Conservation (phyloP, 2,797 vertebrate species). For the Sarcophilus harrisii region DNA sequence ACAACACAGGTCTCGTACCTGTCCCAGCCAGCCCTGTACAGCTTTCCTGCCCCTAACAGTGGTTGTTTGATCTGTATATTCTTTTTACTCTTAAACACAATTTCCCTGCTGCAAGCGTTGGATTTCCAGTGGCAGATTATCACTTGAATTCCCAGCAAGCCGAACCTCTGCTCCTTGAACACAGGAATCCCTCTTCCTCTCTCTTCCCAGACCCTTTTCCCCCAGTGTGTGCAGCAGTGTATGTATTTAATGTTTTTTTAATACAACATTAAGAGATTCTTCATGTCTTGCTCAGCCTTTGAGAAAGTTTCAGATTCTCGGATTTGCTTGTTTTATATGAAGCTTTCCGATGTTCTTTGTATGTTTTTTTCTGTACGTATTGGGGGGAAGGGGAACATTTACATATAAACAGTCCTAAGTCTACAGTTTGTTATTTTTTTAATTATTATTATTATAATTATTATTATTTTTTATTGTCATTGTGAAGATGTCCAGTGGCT, state of each 20-base stretch:
- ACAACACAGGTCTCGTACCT: accelerated
- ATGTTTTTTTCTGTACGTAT: slow-evolving; percentile 74
- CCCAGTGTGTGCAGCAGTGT: slow-evolving; percentile 49
- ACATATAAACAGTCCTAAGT: slow-evolving; percentile 80
- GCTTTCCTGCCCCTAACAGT: slow-evolving; percentile 17
- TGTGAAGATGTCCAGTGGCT: slow-evolving; percentile 84
- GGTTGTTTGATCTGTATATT: background rate
- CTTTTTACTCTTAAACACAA: background rate
- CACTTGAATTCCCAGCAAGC: slow-evolving; percentile 59
- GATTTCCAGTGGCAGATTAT: slow-evolving; percentile 34
- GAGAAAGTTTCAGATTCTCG: slow-evolving; percentile 81
- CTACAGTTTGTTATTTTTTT: slow-evolving; percentile 78
- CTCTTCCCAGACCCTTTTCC: background rate
- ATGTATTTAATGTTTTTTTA: slow-evolving; percentile 81
- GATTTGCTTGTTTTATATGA: slow-evolving; percentile 86
- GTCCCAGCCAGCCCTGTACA: background rate
- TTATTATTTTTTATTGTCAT: slow-evolving; percentile 82
- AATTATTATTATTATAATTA: slow-evolving; percentile 60
- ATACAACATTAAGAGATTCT: slow-evolving; percentile 74
- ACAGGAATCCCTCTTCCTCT: slow-evolving; percentile 46
- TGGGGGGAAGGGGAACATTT: slow-evolving; percentile 76
- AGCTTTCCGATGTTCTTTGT: slow-evolving; percentile 82
- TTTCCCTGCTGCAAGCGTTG: slow-evolving; percentile 35
- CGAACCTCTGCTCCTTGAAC: slow-evolving; percentile 53
- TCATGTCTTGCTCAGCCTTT: slow-evolving; percentile 81